Evolutionary conservation across 1,140 invertebrate genomes (phyloP).

Genomic region (Heliconius congener): DNA sequence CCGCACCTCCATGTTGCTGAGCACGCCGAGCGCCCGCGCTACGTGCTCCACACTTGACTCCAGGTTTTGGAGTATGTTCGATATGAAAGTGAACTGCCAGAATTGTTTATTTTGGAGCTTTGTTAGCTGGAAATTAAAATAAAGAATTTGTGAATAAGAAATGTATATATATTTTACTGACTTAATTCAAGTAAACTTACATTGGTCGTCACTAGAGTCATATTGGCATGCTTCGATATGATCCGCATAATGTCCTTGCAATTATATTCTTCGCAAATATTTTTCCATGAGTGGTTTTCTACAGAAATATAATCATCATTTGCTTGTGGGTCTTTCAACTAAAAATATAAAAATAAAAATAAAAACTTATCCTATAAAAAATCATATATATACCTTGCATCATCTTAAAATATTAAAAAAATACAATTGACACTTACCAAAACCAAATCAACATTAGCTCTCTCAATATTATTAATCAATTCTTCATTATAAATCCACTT

Average conservation of each 20-base stretch:
- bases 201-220: constrained; percentile 39
- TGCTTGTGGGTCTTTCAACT: constrained; percentile 44
- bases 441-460: constrained; percentile 50
- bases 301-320: constrained; percentile 38
- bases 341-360: constrained; percentile 12
- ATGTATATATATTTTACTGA: too few species aligned
- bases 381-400: too few species aligned
- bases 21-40: constrained; percentile 48
- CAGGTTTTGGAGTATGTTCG: constrained; percentile 51
- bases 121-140: constrained; percentile 47
- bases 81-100: constrained; percentile 70
- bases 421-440: constrained; percentile 45
- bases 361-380: too few species aligned
- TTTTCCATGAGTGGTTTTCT: constrained; percentile 38
- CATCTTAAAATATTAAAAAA: not conserved
- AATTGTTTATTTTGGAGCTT: constrained; percentile 60
- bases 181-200: constrained; percentile 24
- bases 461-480: constrained; percentile 46
- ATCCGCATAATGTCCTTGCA: constrained; percentile 44
- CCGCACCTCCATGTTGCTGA: constrained; percentile 52
- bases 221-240: constrained; percentile 48
- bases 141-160: too few species aligned
- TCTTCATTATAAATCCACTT: constrained; percentile 40
- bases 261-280: constrained; percentile 46
- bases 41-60: constrained; percentile 54